Evolutionary conservation across 2,888 invertebrate genomes (phyloP).

Genomic region (Melanchra persicariae): DNA sequence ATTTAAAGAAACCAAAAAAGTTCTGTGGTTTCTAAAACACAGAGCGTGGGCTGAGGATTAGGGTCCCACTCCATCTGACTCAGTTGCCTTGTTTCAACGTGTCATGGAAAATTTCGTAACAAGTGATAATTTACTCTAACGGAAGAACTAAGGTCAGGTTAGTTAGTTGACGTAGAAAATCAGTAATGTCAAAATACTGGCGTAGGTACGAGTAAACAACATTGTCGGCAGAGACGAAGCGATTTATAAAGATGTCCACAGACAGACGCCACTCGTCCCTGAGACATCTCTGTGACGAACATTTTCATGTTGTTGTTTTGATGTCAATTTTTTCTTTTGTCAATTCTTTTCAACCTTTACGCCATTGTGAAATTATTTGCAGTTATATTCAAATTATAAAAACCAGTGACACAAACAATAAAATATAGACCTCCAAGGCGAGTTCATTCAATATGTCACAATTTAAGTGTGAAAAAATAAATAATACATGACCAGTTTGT

Average conservation of each 20-base stretch:
- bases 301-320: neutral
- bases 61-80: conserved; percentile 1
- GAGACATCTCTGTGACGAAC: neutral
- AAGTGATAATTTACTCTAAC: conserved; percentile 4
- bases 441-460: conserved; percentile 43
- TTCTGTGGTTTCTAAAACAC: conserved; percentile 19
- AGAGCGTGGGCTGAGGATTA: neutral
- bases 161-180: conserved; percentile 19
- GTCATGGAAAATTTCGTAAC: conserved; percentile 30
- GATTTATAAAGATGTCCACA: neutral
- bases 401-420: conserved; percentile 19
- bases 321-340: neutral
- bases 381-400: conserved; percentile 9
- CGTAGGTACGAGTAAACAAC: neutral
- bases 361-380: conserved; percentile 19
- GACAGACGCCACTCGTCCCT: neutral
- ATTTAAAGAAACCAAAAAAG: conserved; percentile 18
- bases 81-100: conserved; percentile 9
- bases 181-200: neutral
- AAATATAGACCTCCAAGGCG: conserved; percentile 15
- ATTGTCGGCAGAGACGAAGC: neutral
- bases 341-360: neutral
- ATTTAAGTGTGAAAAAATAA: conserved; percentile 38
- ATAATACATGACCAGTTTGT: conserved; percentile 17
- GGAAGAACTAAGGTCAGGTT: conserved; percentile 20